phyloP scores from a whole-genome alignment of 2,113 vertebrate species.

The Mohoua ochrocephala region DNA sequence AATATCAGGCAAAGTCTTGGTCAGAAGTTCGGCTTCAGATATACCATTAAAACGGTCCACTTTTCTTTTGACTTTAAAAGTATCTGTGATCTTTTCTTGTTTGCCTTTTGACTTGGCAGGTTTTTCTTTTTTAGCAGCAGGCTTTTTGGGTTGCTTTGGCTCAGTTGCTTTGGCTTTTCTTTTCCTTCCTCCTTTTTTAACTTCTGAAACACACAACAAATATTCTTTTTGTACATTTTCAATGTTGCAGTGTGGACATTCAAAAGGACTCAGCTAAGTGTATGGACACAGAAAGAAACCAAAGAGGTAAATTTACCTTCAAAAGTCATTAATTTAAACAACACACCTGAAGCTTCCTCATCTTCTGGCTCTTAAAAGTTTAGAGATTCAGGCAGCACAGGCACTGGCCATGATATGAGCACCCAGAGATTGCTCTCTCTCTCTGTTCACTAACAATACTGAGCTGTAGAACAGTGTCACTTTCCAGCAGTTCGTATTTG shows the following conservation, averaged over 20 bases:
- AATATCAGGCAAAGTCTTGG: conserved; percentile 94
- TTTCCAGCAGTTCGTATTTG: neutral
- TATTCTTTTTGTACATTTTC: neutral
- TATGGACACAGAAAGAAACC: neutral
- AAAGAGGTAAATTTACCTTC: neutral
- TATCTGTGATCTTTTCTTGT: conserved; percentile 96
- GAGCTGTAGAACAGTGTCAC: neutral
- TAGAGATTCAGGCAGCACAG: neutral
- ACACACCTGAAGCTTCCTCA: neutral
- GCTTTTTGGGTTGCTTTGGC: conserved; percentile 69
- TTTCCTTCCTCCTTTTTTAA: conserved; percentile 79
- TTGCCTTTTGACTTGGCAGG: conserved; percentile 80
- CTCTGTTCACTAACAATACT: neutral
- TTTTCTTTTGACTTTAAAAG: conserved; percentile 96
- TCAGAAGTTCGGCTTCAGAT: conserved; percentile 94
- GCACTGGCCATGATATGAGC: neutral
- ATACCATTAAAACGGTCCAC: conserved; percentile 96
- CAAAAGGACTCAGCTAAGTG: neutral
- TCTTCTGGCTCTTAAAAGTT: neutral
- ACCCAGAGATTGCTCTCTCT: neutral
- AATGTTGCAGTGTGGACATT: neutral
- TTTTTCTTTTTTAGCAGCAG: conserved; percentile 65
- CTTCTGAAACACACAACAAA: conserved; percentile 68
- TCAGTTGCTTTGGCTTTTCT: conserved; percentile 78
- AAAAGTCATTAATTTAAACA: neutral